Conservation (phyloP, 1,140 invertebrate species). For the Platyura marginata region DNA sequence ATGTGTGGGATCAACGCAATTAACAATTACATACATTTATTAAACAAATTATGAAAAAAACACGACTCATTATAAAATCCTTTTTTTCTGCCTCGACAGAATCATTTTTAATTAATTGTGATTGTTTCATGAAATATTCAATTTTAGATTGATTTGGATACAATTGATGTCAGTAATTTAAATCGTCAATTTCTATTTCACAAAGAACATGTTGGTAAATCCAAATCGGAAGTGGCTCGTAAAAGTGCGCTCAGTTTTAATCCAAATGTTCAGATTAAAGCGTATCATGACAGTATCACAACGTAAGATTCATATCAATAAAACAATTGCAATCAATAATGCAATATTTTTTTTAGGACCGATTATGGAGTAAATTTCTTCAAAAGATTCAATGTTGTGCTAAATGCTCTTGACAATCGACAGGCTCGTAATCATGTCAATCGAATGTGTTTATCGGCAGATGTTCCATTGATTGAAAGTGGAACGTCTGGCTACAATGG, state of each 20-base stretch:
- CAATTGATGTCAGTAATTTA: slow-evolving; percentile 98
- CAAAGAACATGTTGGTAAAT: slow-evolving; percentile 93
- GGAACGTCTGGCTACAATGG: slow-evolving; percentile 94
- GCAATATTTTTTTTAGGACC: slow-evolving; percentile 42
- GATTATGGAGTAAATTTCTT: slow-evolving; percentile 87
- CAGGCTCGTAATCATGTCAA: slow-evolving; percentile 97
- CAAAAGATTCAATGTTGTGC: slow-evolving; percentile 77
- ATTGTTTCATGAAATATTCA: too few species aligned
- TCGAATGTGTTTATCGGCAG: slow-evolving; percentile 90
- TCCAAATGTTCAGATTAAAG: slow-evolving; percentile 69
- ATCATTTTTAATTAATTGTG: too few species aligned
- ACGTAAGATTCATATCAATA: too few species aligned
- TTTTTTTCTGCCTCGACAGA: too few species aligned
- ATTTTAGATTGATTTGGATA: slow-evolving; percentile 93
- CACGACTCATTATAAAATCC: too few species aligned
- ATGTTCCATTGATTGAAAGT: slow-evolving; percentile 88
- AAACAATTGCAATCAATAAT: too few species aligned
- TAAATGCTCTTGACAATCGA: slow-evolving; percentile 96
- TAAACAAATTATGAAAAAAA: too few species aligned
- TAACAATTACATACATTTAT: too few species aligned
- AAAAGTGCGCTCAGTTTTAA: slow-evolving; percentile 81
- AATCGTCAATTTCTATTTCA: slow-evolving; percentile 97
- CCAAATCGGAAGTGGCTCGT: slow-evolving; percentile 76
- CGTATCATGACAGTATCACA: slow-evolving; percentile 87
- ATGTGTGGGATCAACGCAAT: too few species aligned